Percentiles rank a stretch among this genome's conserved stretches.
phyloP scores from a whole-genome alignment of 2,113 vertebrate genomes.

The Dendrocopos noguchii region DNA sequence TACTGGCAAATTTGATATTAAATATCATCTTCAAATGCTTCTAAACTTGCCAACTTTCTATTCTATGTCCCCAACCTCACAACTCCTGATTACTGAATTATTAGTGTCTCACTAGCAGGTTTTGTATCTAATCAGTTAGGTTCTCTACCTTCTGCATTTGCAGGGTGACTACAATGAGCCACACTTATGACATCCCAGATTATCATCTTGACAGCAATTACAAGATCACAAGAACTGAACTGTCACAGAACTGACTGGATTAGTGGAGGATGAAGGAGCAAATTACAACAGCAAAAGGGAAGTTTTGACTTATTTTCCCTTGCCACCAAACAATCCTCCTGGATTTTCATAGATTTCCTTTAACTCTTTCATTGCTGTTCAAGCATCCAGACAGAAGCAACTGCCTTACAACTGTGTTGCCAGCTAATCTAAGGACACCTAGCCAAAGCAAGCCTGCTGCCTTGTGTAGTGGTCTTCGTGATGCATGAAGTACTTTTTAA shows the following conservation, averaged over 20 bases:
- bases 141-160: neutral
- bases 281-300: neutral
- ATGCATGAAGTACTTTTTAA: neutral
- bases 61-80: neutral
- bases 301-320: neutral
- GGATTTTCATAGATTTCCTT: neutral
- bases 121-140: neutral
- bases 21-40: neutral
- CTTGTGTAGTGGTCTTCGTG: neutral
- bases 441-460: neutral
- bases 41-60: neutral
- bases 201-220: slow-evolving; percentile 12
- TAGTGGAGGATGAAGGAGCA: neutral
- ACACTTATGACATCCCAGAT: neutral
- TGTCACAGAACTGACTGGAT: neutral
- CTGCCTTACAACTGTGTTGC: neutral
- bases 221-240: neutral
- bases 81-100: neutral
- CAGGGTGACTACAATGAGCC: neutral
- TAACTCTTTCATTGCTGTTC: neutral
- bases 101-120: neutral
- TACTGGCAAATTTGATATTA: neutral
- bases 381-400: neutral
- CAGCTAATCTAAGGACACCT: neutral
- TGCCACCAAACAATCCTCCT: neutral